phyloP scores from a whole-genome alignment of 2,888 invertebrate genomes.

The Hirtodrosophila cameraria region DNA sequence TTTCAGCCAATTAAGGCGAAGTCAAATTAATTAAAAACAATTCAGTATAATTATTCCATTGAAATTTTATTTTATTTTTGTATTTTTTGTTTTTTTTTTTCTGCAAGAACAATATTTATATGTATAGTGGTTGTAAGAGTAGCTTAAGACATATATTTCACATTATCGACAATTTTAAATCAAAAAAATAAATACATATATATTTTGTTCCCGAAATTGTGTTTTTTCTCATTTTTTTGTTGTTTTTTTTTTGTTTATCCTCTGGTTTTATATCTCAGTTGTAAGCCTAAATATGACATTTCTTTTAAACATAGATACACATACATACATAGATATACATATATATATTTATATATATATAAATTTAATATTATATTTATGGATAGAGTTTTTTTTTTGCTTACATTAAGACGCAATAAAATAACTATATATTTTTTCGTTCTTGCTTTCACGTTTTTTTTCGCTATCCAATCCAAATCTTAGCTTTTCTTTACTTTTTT shows the following conservation, averaged over 20 bases:
- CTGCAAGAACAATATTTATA: constrained; percentile 71
- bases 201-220: constrained; percentile 82
- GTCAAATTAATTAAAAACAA: too few relatives aligned
- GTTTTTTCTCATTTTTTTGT: constrained; percentile 35
- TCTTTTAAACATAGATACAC: constrained; percentile 38
- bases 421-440: constrained; percentile 50
- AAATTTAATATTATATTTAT: constrained; percentile 34
- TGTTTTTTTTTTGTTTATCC: constrained; percentile 9
- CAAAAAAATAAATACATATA: constrained; percentile 74
- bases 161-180: constrained; percentile 69
- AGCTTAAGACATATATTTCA: constrained; percentile 47
- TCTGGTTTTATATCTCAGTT: constrained; percentile 62
- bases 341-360: constrained; percentile 1
- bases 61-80: constrained; percentile 27
- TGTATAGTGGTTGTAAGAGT: constrained; percentile 49
- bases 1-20: too few relatives aligned
- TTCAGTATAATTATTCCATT: too few relatives aligned
- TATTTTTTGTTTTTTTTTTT: constrained; percentile 48
- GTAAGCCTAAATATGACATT: constrained; percentile 76
- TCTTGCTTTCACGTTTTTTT: too few relatives aligned
- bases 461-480: too few relatives aligned
- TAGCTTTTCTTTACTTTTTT: constrained; percentile 22
- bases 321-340: constrained; percentile 42
- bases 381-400: constrained; percentile 41
- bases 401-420: constrained; percentile 48